Percentiles rank a stretch among this genome's conserved stretches.
Evolutionary conservation across 2,113 vertebrate genomes (phyloP).

Genomic region (Nasalis larvatus): DNA sequence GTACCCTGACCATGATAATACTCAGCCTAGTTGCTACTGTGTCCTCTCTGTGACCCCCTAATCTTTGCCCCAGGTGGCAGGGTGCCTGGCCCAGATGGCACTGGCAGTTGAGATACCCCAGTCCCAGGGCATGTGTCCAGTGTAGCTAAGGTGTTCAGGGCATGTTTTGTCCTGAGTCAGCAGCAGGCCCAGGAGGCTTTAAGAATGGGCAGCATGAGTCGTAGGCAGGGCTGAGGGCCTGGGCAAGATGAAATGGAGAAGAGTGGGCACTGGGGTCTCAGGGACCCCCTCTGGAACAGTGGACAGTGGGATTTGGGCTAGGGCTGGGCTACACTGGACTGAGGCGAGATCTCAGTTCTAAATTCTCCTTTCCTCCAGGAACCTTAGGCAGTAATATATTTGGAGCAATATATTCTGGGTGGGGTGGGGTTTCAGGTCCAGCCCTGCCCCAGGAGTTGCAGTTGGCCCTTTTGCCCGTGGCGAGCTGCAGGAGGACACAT

Average conservation of each 20-base stretch:
- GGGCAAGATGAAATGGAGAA: slow-evolving; percentile 75
- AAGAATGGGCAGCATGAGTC: slow-evolving; percentile 78
- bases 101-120: slow-evolving; percentile 79
- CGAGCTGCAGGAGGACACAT: slow-evolving; percentile 83
- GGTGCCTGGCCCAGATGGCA: slow-evolving; percentile 81
- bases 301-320: background rate
- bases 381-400: background rate
- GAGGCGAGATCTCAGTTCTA: background rate
- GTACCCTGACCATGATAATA: background rate
- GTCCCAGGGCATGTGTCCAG: slow-evolving; percentile 82
- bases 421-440: background rate
- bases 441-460: slow-evolving; percentile 83
- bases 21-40: fast-evolving
- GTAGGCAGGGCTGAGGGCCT: slow-evolving; percentile 74
- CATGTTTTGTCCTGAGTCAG: background rate
- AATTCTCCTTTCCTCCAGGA: fast-evolving
- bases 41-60: background rate
- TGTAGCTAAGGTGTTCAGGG: slow-evolving; percentile 75
- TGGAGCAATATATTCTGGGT: background rate
- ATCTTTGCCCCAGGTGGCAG: slow-evolving; percentile 60
- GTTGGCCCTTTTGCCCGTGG: slow-evolving; percentile 80
- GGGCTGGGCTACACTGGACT: background rate
- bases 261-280: background rate
- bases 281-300: background rate
- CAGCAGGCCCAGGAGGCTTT: slow-evolving; percentile 70